Base-by-base conservation (phyloP, 2,888 invertebrate species). In the Synanthedon vespiformis region DNA sequence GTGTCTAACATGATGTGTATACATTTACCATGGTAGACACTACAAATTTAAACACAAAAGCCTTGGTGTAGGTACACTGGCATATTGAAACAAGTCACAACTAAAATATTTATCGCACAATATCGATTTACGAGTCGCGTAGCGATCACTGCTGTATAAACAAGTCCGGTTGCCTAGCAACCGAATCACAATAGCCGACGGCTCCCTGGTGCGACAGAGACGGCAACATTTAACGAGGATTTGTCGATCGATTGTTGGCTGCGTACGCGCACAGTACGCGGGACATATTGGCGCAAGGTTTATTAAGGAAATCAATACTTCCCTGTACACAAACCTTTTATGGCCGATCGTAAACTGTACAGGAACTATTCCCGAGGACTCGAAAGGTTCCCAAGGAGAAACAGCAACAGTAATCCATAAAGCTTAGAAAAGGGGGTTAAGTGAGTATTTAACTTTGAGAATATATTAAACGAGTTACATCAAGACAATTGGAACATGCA, bases 301-400 rank as follows among this genome's bases (percentile, higher is more conserved):
- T 79, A 79, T 76, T 73, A 67, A 67, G 61, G 68, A 68, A 72
- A 68, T 77, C 74, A 77, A 78, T 71, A 68, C 76, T 80, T 73
- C 73, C 70, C 68, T 65, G 64, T 62, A 63, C 56, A 58, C 61
- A 57, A 44, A 14, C 44, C 14, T 13, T 6, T 65, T 59, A 58
- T 59, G 51, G 50, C 40, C 13, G 50, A 18, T 44, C 27, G 49
- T 50, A 27, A 41, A 27, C 48, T 22, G 27, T 40, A 22, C 49
- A 40, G 49, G 52, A 49, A 49, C 22, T 14, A 41, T 40, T 22
- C 40, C 22, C 40, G 12, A 16, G 49, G 11, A 18, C 49, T 13
- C 40, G 18, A 49, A 6, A 40, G n/a, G 52, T 52, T 53, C 49
- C 51, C 48, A 54, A 48, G 53, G 50, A 44, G 44, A 22, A 12